Percentiles rank a stretch among this genome's conserved stretches.
Conservation (phyloP, 2,888 invertebrate species). For the Platynereis dumerilii region DNA sequence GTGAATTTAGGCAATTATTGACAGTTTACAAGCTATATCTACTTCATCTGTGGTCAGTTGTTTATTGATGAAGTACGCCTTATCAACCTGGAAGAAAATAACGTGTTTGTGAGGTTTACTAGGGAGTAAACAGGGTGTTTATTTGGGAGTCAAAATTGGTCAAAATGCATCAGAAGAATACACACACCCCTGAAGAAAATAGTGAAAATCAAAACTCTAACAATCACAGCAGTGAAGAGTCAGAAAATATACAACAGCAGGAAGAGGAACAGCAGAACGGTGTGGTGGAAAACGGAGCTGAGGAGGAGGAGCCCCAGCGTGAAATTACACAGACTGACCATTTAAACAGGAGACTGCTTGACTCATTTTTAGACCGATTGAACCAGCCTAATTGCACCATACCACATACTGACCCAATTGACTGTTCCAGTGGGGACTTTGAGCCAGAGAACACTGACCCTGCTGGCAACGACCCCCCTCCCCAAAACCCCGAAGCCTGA, state of each 20-base stretch:
- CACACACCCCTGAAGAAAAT: too few species aligned
- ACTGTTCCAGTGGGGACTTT: conserved; percentile 20
- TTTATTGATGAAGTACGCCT: too few species aligned
- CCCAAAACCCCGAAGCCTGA: too few species aligned
- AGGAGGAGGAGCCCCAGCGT: conserved; percentile 20
- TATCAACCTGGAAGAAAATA: too few species aligned
- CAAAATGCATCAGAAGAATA: too few species aligned
- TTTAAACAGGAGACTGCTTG: conserved; percentile 40
- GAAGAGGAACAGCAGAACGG: not conserved
- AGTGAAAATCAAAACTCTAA: too few species aligned
- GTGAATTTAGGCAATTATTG: too few species aligned
- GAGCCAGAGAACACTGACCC: conserved; percentile 13
- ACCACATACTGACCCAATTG: conserved; percentile 29
- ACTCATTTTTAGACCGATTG: conserved; percentile 38
- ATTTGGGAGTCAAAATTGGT: too few species aligned
- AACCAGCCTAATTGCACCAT: conserved; percentile 35
- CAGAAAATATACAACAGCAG: conserved; percentile 3
- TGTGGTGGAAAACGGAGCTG: not conserved
- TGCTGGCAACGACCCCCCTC: conserved; percentile 4
- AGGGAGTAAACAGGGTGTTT: too few species aligned
- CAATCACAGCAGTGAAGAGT: not conserved
- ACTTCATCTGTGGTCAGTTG: too few species aligned
- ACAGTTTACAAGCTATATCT: too few species aligned
- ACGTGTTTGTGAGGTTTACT: too few species aligned
- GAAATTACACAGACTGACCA: conserved; percentile 43